Evolutionary conservation across 1,140 invertebrate species (phyloP).

Genomic region (Leptinotarsa undecemlineata): DNA sequence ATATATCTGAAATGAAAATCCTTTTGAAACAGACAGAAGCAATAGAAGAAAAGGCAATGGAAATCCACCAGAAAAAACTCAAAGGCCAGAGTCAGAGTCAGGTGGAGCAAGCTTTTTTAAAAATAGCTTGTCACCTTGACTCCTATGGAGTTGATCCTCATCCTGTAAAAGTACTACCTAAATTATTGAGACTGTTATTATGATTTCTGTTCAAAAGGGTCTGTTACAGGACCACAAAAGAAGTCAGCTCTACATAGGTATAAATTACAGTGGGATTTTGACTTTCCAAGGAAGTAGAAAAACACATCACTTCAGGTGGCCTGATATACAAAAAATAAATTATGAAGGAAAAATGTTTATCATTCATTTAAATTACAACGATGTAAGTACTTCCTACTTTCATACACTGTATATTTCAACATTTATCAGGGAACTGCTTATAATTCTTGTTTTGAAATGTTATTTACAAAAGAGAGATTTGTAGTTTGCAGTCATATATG

Average conservation of each 20-base stretch:
- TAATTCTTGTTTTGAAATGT: too few relatives aligned
- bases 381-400: slow-evolving; percentile 46
- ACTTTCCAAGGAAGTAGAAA: slow-evolving; percentile 92
- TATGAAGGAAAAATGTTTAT: slow-evolving; percentile 99
- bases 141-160: slow-evolving; percentile 98
- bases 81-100: slow-evolving; percentile 73
- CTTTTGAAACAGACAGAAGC: slow-evolving; percentile 87
- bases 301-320: slow-evolving; percentile 94
- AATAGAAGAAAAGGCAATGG: slow-evolving; percentile 89
- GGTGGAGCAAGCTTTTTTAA: slow-evolving; percentile 83
- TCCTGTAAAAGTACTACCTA: slow-evolving; percentile 83
- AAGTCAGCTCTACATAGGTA: slow-evolving; percentile 89
- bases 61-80: slow-evolving; percentile 81
- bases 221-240: slow-evolving; percentile 81
- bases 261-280: slow-evolving; percentile 92
- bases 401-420: too few relatives aligned
- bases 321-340: slow-evolving; percentile 92
- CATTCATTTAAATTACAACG: slow-evolving; percentile 80
- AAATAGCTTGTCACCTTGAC: slow-evolving; percentile 85
- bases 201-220: slow-evolving; percentile 31
- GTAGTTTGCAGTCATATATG: too few relatives aligned
- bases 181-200: slow-evolving; percentile 19
- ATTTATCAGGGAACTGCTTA: too few relatives aligned
- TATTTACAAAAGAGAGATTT: too few relatives aligned
- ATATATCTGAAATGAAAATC: slow-evolving; percentile 89